Base-by-base conservation (phyloP, 2,888 invertebrate genomes). In the Zygogramma bicolorata region DNA sequence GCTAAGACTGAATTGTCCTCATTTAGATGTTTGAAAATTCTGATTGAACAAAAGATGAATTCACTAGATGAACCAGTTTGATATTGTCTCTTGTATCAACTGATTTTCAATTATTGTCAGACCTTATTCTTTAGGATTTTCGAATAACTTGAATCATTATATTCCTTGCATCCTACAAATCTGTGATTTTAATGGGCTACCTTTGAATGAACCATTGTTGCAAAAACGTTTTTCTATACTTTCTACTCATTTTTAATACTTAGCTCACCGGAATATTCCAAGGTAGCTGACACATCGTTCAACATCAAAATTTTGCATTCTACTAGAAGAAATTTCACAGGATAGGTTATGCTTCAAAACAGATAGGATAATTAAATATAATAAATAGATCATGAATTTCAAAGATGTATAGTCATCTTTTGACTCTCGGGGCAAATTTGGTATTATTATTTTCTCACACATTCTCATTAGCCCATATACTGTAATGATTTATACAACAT, bases 1-100 rank as follows among this genome's bases (percentile, higher is more conserved):
- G 67, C 58, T 65, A 75, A 69, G 71, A 73, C 68, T 73, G 68
- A 75, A 65, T 62, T 57, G 46, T 70, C 65, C 49, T 46, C 46
- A 13, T 1, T n/a, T 1, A 40, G 38, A 20, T 53, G 53, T 53
- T 53, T 53, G 53, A 25, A 25, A 25, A 27, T 5, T 53, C n/a
- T 53, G 53, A 27, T 15, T 46, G 18, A 42, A 18, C 42, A 42
- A n/a, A n/a, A n/a, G n/a, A n/a, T n/a, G n/a, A n/a, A n/a, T n/a
- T n/a, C n/a, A n/a, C n/a, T n/a, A n/a, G n/a, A n/a, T n/a, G n/a
- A n/a, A n/a, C n/a, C n/a, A n/a, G n/a, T 2, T 5, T 1, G 1
- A 34, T 34, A 2, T 34, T 2, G 34, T 10, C 10, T 34, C 34
- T 34, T 8, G 13, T 34, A 34, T 34, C 34, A 34, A 13, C 2